Conservation (phyloP, 2,113 vertebrate species). For the Tapirus terrestris region DNA sequence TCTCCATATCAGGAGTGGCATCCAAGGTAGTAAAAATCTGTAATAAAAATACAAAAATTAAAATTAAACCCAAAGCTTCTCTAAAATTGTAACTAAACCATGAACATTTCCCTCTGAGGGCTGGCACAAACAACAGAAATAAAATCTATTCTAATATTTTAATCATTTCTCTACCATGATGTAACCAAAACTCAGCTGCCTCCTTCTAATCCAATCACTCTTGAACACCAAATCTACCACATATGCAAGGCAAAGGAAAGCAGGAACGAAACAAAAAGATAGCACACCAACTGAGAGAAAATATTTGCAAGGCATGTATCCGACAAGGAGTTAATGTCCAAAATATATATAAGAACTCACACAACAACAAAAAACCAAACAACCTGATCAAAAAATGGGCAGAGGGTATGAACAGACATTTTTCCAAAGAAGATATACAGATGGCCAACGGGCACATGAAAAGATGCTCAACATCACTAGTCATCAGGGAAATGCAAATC, state of each 20-base stretch:
- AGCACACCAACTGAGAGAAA: too few species aligned
- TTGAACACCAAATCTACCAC: constrained; percentile 16
- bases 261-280: too few species aligned
- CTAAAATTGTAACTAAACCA: constrained; percentile 4
- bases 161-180: background rate
- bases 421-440: too few species aligned
- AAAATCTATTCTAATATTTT: constrained; percentile 27
- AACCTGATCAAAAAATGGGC: too few species aligned
- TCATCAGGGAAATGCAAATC: too few species aligned
- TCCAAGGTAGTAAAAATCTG: constrained; percentile 69
- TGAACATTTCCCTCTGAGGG: background rate
- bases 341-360: too few species aligned
- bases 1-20: constrained; percentile 84
- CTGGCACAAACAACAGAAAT: background rate
- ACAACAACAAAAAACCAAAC: too few species aligned
- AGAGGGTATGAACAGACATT: too few species aligned
- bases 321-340: too few species aligned
- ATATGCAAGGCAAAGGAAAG: background rate
- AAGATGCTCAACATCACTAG: too few species aligned
- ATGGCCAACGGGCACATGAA: too few species aligned
- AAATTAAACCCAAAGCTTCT: constrained; percentile 48
- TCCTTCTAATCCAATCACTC: constrained; percentile 36
- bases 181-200: background rate
- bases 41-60: constrained; percentile 51
- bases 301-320: too few species aligned